Percentiles rank a stretch among this genome's conserved stretches.
These are phyloP conservation scores for Pantala flavescens DNA, from an alignment of 1,140 invertebrate genomes.

Conservation along the genomic window DNA sequence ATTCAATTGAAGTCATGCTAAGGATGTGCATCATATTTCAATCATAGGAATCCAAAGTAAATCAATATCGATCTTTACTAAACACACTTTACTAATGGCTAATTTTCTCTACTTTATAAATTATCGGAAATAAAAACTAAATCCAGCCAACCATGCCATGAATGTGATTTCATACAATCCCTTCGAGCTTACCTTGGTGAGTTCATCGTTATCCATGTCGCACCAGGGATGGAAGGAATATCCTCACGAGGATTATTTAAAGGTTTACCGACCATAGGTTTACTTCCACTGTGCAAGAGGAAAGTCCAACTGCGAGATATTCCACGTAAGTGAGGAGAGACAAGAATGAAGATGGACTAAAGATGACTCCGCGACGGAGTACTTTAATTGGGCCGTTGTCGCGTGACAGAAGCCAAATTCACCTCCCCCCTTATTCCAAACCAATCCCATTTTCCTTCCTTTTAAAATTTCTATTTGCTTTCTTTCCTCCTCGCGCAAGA, in stretches of 20 bases:
- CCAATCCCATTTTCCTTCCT: not conserved
- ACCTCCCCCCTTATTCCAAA: not conserved
- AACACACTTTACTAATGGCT: too few relatives aligned
- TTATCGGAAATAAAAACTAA: too few relatives aligned
- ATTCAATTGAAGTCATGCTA: too few relatives aligned
- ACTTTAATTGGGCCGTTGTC: not conserved
- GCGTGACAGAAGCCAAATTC: not conserved
- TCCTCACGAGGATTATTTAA: not conserved
- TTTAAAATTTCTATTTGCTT: not conserved
- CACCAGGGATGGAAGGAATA: not conserved
- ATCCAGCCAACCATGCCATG: not conserved
- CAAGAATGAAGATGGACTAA: not conserved
- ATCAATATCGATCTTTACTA: too few relatives aligned
- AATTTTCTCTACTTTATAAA: too few relatives aligned
- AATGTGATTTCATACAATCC: not conserved
- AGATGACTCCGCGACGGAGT: slow-evolving; percentile 1
- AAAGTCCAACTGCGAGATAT: not conserved
- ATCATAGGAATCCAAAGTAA: too few relatives aligned
- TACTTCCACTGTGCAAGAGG: not conserved
- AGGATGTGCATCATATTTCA: too few relatives aligned
- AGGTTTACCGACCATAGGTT: not conserved
- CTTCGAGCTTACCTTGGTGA: not conserved
- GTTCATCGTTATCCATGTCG: not conserved
- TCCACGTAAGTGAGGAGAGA: not conserved
- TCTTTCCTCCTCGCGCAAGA: not conserved